Conservation (phyloP, 2,113 vertebrate genomes). For the Amblyopsis rosae region DNA sequence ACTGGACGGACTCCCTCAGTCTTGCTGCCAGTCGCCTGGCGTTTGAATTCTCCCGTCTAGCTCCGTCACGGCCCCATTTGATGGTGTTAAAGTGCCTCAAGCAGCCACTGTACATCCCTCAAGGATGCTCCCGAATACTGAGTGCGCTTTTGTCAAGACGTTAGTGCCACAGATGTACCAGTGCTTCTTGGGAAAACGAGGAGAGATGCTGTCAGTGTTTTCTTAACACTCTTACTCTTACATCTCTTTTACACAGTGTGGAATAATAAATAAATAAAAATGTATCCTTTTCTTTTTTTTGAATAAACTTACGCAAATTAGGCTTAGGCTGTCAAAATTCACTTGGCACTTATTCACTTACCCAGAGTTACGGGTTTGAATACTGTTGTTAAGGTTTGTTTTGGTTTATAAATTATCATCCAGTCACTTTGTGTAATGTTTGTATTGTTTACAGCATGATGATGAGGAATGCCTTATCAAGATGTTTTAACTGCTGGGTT, state of each 20-base stretch:
- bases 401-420: conserved; percentile 16
- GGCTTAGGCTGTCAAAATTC: background rate
- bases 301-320: background rate
- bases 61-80: conserved; percentile 10
- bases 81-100: conserved; percentile 54
- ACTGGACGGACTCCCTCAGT: background rate
- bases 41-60: conserved; percentile 5
- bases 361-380: conserved; percentile 5
- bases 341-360: background rate
- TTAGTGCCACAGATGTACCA: conserved; percentile 9
- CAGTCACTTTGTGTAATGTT: background rate
- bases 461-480: conserved; percentile 28
- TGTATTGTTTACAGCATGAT: conserved; percentile 1
- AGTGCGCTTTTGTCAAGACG: conserved; percentile 19
- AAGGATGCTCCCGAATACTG: conserved; percentile 27
- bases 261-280: background rate
- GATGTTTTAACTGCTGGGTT: conserved; percentile 20
- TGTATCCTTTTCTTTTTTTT: conserved; percentile 3
- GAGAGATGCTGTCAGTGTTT: conserved; percentile 13
- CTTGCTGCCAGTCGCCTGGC: conserved; percentile 21
- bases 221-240: too few relatives aligned
- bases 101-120: conserved; percentile 31
- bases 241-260: conserved; percentile 1
- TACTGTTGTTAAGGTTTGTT: conserved; percentile 13
- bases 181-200: background rate